phyloP scores from a whole-genome alignment of 2,888 invertebrate species.

The Strigamia crassipes region DNA sequence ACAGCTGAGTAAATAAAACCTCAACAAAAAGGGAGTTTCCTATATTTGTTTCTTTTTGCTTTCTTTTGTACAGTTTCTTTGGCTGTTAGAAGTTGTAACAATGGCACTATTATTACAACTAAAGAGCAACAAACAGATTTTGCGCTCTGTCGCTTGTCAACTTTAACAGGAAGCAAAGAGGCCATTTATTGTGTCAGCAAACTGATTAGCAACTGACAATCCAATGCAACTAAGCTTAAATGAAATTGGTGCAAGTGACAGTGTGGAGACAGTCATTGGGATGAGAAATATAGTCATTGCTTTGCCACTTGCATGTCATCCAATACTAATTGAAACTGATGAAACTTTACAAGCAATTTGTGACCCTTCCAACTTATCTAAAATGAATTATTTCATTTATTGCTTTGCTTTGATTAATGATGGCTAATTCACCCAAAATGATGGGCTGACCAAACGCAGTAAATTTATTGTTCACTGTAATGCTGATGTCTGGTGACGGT shows the following conservation, averaged over 20 bases:
- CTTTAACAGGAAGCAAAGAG: neutral
- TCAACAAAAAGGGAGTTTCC: too few species aligned
- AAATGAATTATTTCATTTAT: neutral
- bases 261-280: neutral
- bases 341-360: neutral
- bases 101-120: neutral
- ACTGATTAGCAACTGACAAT: constrained; percentile 16
- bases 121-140: neutral
- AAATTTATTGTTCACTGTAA: too few species aligned
- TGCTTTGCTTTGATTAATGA: neutral
- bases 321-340: neutral
- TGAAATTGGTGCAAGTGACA: constrained; percentile 2
- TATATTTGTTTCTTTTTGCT: too few species aligned
- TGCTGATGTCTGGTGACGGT: neutral
- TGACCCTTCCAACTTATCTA: neutral
- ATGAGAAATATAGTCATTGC: neutral
- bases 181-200: neutral
- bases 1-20: too few species aligned
- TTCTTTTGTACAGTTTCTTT: too few species aligned
- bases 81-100: neutral
- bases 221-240: neutral
- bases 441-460: too few species aligned
- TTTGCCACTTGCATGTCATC: neutral
- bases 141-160: neutral
- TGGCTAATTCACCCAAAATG: neutral